Base-by-base conservation (phyloP, 2,113 vertebrate species). In the Gopherus evgoodei region DNA sequence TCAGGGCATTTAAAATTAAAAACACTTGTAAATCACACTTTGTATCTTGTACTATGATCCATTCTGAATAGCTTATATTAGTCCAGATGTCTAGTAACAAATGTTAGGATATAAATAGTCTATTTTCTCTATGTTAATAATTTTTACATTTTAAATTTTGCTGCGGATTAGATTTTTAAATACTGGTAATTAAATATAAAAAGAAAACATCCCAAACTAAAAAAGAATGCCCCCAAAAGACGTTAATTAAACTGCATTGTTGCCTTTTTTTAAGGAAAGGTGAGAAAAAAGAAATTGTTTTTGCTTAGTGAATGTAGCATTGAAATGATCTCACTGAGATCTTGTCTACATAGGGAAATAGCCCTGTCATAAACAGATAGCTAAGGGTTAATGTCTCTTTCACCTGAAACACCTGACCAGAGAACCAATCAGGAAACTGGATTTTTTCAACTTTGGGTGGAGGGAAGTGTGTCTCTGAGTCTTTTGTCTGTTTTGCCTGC, bases 1-100 rank as follows among this genome's bases (percentile, higher is more conserved):
- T 52, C 11, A 93, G 83, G 54, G 59, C 47, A 59, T 94, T 87
- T 59, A 91, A 86, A 86, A 38, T 78, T 83, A 72, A 88, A 91
- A 86, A 81, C 31, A 49, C 59, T 72, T 84, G 42, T 86, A 93
- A 91, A 82, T 59, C 78, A 83, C 54, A 69, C 35, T 84, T 95
- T 69, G 17, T 69, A 69, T 69, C 13, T n/a, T 69, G 65, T n/a
- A 16, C 16, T n/a, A n/a, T n/a, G 14, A n/a, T 69, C 16, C 35
- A n/a, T 69, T 35, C 19, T 17, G 65, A 69, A n/a, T 69, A 69
- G 65, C 13, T n/a, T 69, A 19, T 69, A 35, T n/a, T 94, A 93
- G 84, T 69, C 88, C 76, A 27, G 38, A 59, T 78, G 84, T 8
- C 57, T 49, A 35, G 17, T n/a, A 82, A 49, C 16, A 85, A 47